Base-by-base conservation (phyloP, 2,113 vertebrate genomes). In the Rhabdomys dilectus region DNA sequence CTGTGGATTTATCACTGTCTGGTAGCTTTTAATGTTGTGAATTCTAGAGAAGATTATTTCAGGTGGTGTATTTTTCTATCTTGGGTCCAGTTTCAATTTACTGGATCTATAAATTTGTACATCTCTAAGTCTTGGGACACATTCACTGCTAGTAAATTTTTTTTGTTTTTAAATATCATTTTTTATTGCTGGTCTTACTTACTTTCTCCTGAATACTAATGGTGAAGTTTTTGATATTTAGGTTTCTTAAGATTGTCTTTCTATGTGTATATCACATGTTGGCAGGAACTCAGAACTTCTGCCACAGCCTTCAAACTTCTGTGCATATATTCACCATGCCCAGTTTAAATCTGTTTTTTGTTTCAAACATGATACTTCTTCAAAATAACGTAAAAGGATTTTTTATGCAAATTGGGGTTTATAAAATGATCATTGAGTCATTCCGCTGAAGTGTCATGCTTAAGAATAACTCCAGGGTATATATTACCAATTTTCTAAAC, bases 371-470 rank as follows among this genome's bases (percentile, higher is more conserved):
- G 31, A 45, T n/a, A 58, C 76, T 39, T 68, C 39, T 51, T 51
- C 45, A 51, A 90, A 95, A 94, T 3, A 84, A 17, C 90, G 17
- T 77, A 66, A 92, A 95, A 89, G 82, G 39, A 70, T 87, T 70
- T 97, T 88, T 70, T 85, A 64, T 95, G 56, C 80, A 91, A 90
- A 75, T 96, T 92, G 76, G 92, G 6, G 26, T 85, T 22, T 91
- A 0, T 94, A 89, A 96, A 94, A 86, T 89, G 72, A 8, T 95
- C 26, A 81, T 76, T 26, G 78, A 96, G 89, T 82, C 56, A 85
- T 0, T 45, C 45, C 53, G 51, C 5, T 76, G 7, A 91, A 87
- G 16, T 73, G 12, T 75, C 62, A 64, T 60, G 42, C 80, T 66
- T 93, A 19, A 48, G 24, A 84, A 62, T 93, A 51, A 76, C 19